Base-by-base conservation (phyloP, 92 coral and sea anemone genomes). In the Zoanthus sociatus region DNA sequence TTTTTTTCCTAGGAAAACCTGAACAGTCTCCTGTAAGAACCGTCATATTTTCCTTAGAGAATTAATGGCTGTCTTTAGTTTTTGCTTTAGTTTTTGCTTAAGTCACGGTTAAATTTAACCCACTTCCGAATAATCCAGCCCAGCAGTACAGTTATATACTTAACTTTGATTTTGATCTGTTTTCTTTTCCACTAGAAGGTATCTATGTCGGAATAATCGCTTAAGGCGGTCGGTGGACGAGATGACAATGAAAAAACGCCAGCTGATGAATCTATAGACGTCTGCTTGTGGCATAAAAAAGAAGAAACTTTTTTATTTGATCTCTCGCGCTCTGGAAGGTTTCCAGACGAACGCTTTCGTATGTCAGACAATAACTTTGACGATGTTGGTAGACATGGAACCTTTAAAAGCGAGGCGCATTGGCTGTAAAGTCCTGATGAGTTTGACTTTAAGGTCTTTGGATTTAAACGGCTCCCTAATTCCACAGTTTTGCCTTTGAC, bases 161-260 rank as follows among this genome's bases (percentile, higher is more conserved):
- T 1, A 32, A 16, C 16, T 5, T 6, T 6, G 1, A 31, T 9
- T 18, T 53, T 5, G 42, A 26, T 53, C 12, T 10, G 8, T n/a
- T 11, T 21, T 44, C 13, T 16, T 5, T 20, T 9, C 18, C 31
- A 12, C 21, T 68, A 71, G 14, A 76, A 88, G 17, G 18, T 11
- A 7, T 63, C 77, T 5, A 92, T 69, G 64, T 92, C 92, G 15
- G 92, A 93, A 17, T 90, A 63, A 55, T 85, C 88, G 10, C 92
- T 89, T 13, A 92, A 71, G 51, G 75, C 87, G 0, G 92, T 89
- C 4, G 96, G 96, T 0, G 96, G 96, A 7, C 87, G 93, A 6
- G 88, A 83, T 0, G 97, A 83, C 9, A 94, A 85, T 0, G 94
- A 67, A 18, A 84, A 77, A 53, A 86, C 8, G 26, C 85, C 87